A percentile compares a stretch with the other conserved stretches of the same genome.
phyloP scores from a whole-genome alignment of 2,888 invertebrate species.

The Eilema griseolum region DNA sequence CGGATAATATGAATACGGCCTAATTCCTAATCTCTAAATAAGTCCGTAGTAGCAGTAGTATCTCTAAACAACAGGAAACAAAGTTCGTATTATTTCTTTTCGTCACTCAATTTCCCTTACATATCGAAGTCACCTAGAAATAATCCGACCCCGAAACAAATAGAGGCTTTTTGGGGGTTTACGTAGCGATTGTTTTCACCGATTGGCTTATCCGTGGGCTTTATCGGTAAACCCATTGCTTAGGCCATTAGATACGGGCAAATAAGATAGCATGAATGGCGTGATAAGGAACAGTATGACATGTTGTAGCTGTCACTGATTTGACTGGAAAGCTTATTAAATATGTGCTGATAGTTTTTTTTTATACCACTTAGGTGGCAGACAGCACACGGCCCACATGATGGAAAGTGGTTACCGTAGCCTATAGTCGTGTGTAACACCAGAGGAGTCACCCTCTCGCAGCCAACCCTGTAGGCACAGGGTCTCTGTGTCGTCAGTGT shows the following conservation, averaged over 20 bases:
- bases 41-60: too few species aligned
- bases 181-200: slow-evolving; percentile 8
- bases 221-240: slow-evolving; percentile 21
- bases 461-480: too few species aligned
- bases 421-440: too few species aligned
- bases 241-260: slow-evolving; percentile 9
- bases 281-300: slow-evolving; percentile 9
- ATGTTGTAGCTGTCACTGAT: slow-evolving; percentile 2
- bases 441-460: too few species aligned
- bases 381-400: too few species aligned
- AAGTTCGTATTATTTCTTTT: background rate
- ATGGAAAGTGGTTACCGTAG: too few species aligned
- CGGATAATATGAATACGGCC: too few species aligned
- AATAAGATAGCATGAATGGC: slow-evolving; percentile 20
- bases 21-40: too few species aligned
- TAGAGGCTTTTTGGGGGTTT: slow-evolving; percentile 2
- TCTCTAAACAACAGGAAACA: too few species aligned
- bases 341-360: background rate
- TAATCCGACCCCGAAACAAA: slow-evolving; percentile 10
- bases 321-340: background rate
- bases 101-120: background rate
- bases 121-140: background rate
- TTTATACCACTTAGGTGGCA: too few species aligned
- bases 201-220: slow-evolving; percentile 12
- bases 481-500: too few species aligned